Base-by-base conservation (phyloP, 1,140 invertebrate species). In the Drosophila tristis region DNA sequence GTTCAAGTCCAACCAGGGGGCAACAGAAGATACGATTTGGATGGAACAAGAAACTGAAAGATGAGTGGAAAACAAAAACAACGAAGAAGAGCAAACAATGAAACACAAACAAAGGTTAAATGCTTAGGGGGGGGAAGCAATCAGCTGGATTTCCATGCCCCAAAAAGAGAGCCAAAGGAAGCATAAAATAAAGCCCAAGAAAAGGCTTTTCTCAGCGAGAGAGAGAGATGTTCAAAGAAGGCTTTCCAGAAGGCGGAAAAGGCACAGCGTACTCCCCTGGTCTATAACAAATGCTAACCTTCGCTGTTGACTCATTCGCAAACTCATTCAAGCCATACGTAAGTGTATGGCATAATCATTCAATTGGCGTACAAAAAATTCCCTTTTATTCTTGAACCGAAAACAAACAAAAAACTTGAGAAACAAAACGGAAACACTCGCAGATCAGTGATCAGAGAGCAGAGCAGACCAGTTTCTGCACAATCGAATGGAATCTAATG, bases 351-450 rank as follows among this genome's bases (percentile, higher is more conserved):
- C 64, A 58, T 58, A 70, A 70, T 50, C 66, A 70, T 70, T 70
- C 64, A 68, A 70, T 70, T 70, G 75, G 56, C 80, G 75, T 66
- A 78, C 72, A 68, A 43, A 84, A 81, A 70, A 35, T 43, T 70
- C 65, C 26, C 70, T 39, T 70, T 57, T 70, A 67, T 74, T 80
- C 78, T 74, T 51, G 55, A 74, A 25, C 49, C 78, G 68, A 79
- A 77, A 75, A 63, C 50, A 74, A 80, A 72, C 59, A 86, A 51
- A 74, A 80, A 86, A 65, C 59, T 70, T 74, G 74, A 87, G 85
- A 72, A 78, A 82, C 80, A 85, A 85, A 85, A 80, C 80, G 80
- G 80, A 86, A 87, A 75, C 78, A 68, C 60, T 74, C 25, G 7
- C 44, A 29, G 35, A 48, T 68, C 31, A 9, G 29, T 31, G 29